A percentile compares a stretch with the other conserved stretches of the same genome.
Conservation (phyloP, 2,797 vertebrate genomes). For the Poliocrania exsul region DNA sequence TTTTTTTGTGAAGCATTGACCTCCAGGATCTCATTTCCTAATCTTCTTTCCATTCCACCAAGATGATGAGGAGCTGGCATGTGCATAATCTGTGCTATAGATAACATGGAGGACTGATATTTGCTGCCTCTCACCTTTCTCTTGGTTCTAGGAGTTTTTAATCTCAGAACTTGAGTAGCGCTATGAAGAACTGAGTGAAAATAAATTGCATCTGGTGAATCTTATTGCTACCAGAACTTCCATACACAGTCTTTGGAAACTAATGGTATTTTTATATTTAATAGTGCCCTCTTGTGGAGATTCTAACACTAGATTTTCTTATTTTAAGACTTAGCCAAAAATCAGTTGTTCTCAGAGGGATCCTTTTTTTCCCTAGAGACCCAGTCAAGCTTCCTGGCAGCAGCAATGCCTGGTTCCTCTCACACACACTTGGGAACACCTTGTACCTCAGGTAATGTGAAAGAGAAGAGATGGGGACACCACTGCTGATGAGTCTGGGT, state of each 20-base stretch:
- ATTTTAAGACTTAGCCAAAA: not conserved
- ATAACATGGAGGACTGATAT: not conserved
- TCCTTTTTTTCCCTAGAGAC: not conserved
- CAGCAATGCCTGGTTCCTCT: not conserved
- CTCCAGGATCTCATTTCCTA: not conserved
- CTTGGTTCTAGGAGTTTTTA: not conserved
- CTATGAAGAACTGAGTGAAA: not conserved
- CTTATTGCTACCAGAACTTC: not conserved
- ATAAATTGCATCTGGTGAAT: not conserved
- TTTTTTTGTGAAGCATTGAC: not conserved
- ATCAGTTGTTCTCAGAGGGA: not conserved
- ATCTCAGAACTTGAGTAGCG: not conserved
- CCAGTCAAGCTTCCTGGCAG: not conserved
- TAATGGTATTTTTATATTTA: not conserved
- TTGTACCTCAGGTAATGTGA: not conserved
- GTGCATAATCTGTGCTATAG: not conserved
- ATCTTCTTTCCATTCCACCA: not conserved
- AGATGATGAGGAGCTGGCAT: not conserved
- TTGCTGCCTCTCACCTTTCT: not conserved
- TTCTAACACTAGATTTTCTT: not conserved
- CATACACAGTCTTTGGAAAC: not conserved
- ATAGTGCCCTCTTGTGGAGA: not conserved
- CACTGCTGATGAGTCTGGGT: rapidly evolving
- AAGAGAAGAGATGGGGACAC: not conserved
- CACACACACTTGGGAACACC: rapidly evolving